Percentiles rank a stretch among this genome's conserved stretches.
These are phyloP conservation scores for Oreotrochilus melanogaster DNA, from an alignment of 2,113 vertebrate genomes.

Conservation along the genomic window DNA sequence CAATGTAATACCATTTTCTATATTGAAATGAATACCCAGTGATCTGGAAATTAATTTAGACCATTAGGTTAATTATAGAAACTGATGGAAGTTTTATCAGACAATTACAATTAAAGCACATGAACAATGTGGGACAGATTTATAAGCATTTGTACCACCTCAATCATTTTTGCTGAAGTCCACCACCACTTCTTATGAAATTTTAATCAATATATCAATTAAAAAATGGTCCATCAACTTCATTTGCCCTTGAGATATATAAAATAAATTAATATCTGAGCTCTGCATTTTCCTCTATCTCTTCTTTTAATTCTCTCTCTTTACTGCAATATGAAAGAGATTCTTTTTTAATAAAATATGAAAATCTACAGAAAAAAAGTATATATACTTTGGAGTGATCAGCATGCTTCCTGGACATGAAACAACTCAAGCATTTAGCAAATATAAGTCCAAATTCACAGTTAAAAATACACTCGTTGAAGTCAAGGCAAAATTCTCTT, in stretches of 20 bases:
- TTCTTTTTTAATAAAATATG: background rate
- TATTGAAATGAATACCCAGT: constrained; percentile 72
- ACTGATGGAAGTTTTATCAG: constrained; percentile 78
- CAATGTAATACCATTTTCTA: constrained; percentile 61
- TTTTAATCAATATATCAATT: constrained; percentile 72
- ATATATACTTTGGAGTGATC: background rate
- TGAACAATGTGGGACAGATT: constrained; percentile 70
- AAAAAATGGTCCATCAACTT: constrained; percentile 49
- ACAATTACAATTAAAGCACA: constrained; percentile 73
- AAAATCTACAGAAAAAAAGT: background rate
- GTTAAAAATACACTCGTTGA: background rate
- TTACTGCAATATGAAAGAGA: background rate
- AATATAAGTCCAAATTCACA: background rate
- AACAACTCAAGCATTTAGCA: background rate
- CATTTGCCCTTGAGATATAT: constrained; percentile 51
- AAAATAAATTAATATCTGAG: constrained; percentile 10
- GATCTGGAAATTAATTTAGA: constrained; percentile 81
- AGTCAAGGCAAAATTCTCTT: constrained; percentile 1
- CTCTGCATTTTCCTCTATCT: background rate
- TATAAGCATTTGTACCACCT: constrained; percentile 70
- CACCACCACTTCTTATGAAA: constrained; percentile 42
- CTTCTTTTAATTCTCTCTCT: background rate
- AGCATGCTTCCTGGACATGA: background rate
- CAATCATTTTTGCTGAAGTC: constrained; percentile 71
- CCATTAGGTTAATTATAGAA: constrained; percentile 83